These are phyloP conservation scores for Corythornis vintsioides DNA, from an alignment of 2,113 vertebrate genomes.

Conservation along the genomic window DNA sequence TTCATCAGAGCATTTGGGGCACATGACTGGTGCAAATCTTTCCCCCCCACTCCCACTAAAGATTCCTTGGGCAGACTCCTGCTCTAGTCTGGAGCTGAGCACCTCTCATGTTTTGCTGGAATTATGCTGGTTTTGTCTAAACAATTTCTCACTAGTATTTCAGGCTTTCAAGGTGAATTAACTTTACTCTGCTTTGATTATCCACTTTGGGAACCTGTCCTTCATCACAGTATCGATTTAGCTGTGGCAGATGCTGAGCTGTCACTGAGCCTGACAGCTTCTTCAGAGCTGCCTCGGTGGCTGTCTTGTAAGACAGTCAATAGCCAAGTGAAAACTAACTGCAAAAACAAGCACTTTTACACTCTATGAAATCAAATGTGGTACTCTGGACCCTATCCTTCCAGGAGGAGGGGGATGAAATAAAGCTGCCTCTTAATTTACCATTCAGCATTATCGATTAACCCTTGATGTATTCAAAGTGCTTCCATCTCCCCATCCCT, in stretches of 20 bases:
- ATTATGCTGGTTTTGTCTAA: neutral
- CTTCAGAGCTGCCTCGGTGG: neutral
- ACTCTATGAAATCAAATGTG: neutral
- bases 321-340: neutral
- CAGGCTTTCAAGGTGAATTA: slow-evolving; percentile 25
- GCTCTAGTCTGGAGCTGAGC: neutral
- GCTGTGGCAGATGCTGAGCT: slow-evolving; percentile 43
- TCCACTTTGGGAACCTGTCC: neutral
- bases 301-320: neutral
- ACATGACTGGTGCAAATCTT: neutral
- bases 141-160: neutral
- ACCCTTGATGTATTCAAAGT: neutral
- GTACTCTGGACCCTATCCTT: neutral
- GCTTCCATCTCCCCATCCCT: neutral
- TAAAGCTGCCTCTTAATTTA: neutral
- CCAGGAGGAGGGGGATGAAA: neutral
- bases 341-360: neutral
- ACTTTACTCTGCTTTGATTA: neutral
- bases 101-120: neutral
- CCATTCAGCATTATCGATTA: neutral
- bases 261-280: neutral
- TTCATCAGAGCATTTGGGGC: neutral
- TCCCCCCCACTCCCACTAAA: neutral
- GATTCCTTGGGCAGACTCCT: neutral
- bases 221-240: neutral